Percentiles rank a stretch among this genome's conserved stretches.
These are phyloP conservation scores for Anser cygnoides DNA, from an alignment of 2,113 vertebrate genomes.

Conservation along the genomic window DNA sequence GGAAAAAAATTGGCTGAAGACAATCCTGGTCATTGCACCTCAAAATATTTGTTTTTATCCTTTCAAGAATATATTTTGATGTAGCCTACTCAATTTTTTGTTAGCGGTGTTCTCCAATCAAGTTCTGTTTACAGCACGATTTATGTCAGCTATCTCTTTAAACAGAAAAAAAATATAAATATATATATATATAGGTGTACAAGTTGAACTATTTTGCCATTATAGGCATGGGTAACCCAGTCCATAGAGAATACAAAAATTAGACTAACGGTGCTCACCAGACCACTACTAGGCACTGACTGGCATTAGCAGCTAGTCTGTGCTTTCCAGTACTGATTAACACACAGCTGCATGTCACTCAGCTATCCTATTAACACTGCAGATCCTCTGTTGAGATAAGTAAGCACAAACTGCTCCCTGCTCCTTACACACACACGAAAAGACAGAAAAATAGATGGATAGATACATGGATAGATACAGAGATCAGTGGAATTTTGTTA, in stretches of 20 bases:
- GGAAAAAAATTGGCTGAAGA: background rate
- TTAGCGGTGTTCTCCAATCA: background rate
- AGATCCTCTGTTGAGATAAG: background rate
- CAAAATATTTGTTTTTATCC: background rate
- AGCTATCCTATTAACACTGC: background rate
- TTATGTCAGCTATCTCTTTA: background rate
- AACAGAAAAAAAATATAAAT: background rate
- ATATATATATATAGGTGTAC: background rate
- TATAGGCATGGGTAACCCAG: background rate
- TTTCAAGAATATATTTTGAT: background rate
- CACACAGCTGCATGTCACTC: background rate
- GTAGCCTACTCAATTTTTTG: background rate
- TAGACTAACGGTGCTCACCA: background rate
- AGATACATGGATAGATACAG: fast-evolving
- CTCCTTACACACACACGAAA: background rate
- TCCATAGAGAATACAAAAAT: background rate
- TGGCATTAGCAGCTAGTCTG: background rate
- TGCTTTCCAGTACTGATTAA: background rate
- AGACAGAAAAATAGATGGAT: background rate
- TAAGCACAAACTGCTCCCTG: background rate
- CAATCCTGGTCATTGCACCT: background rate
- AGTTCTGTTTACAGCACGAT: background rate
- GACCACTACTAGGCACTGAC: background rate
- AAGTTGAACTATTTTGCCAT: background rate
- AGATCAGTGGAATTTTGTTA: background rate